Evolutionary conservation across 2,113 vertebrate genomes (phyloP).

Genomic region (Narcine bancroftii): DNA sequence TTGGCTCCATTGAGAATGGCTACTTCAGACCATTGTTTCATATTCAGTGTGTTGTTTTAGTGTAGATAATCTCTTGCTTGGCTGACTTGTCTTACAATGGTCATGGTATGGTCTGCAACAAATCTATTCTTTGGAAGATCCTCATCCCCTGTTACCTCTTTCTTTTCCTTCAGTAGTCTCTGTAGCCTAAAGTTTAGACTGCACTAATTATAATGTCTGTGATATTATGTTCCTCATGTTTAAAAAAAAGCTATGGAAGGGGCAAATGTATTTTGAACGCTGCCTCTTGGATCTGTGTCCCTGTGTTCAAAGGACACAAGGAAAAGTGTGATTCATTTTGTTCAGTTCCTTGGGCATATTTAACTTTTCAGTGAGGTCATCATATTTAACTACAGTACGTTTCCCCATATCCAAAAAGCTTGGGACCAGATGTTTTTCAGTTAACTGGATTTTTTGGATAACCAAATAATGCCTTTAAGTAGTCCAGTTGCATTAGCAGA

Average conservation of each 20-base stretch:
- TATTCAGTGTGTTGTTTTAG: not conserved
- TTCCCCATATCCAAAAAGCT: too few relatives aligned
- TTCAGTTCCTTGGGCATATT: not conserved
- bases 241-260: not conserved
- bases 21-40: not conserved
- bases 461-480: too few relatives aligned
- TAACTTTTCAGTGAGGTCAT: too few relatives aligned
- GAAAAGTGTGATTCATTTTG: not conserved
- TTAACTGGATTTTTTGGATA: too few relatives aligned
- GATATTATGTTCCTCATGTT: not conserved
- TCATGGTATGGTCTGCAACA: too few relatives aligned
- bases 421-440: too few relatives aligned
- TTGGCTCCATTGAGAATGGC: too few relatives aligned
- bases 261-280: not conserved
- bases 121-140: too few relatives aligned
- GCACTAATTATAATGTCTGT: not conserved
- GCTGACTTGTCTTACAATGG: not conserved
- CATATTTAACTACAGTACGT: too few relatives aligned
- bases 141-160: too few relatives aligned
- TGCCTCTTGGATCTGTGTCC: not conserved
- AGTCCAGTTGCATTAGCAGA: too few relatives aligned
- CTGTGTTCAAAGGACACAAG: not conserved
- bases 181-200: not conserved
- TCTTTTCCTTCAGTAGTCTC: too few relatives aligned
- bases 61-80: not conserved